A percentile compares a stretch with the other conserved stretches of the same genome.
phyloP scores from a whole-genome alignment of 2,113 vertebrate species.

The Antigone vipio region DNA sequence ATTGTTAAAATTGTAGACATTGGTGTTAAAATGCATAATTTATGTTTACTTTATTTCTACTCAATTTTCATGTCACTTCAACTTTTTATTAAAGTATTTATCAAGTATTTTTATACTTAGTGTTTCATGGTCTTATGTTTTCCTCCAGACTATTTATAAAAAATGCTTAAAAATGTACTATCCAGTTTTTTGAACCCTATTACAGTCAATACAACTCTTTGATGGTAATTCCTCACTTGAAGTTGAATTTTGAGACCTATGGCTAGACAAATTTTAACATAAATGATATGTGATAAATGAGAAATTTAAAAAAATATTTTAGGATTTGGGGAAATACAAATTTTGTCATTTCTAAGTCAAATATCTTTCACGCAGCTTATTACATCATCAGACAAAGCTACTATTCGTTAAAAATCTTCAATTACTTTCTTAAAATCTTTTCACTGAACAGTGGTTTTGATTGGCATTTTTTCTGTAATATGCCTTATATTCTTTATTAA shows the following conservation, averaged over 20 bases:
- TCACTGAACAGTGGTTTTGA: background rate
- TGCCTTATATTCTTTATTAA: background rate
- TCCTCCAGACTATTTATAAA: background rate
- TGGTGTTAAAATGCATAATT: background rate
- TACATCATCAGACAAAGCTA: background rate
- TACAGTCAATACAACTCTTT: rapidly evolving
- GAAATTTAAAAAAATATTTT: background rate
- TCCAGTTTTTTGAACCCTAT: background rate
- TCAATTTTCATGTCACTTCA: background rate
- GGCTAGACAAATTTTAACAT: background rate
- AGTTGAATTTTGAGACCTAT: background rate
- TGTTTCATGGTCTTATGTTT: background rate
- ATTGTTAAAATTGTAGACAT: background rate
- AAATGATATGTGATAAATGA: background rate
- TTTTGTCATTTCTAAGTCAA: background rate
- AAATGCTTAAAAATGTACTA: rapidly evolving
- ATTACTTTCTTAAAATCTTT: background rate
- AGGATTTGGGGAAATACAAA: rapidly evolving
- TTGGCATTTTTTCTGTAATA: background rate
- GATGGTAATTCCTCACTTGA: background rate
- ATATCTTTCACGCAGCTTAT: background rate
- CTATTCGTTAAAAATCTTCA: background rate
- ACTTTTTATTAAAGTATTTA: background rate
- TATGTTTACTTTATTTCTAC: background rate
- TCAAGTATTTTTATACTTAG: background rate